These are phyloP conservation scores for Eilema depressum DNA, from an alignment of 2,888 invertebrate genomes.

Conservation along the genomic window DNA sequence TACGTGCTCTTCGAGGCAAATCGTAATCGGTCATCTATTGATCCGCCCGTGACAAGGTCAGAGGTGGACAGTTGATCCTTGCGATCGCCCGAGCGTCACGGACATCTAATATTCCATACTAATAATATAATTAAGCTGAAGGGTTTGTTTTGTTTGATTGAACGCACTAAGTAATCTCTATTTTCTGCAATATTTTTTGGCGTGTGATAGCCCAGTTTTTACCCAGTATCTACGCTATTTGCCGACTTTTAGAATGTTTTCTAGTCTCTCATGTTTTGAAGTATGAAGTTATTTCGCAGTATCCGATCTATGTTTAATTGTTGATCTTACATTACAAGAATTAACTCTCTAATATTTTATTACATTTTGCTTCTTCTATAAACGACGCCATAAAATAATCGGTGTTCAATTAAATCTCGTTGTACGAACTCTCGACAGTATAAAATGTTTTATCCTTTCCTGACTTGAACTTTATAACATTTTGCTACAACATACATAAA, in stretches of 20 bases:
- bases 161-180: no score
- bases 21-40: background rate
- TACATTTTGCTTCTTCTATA: background rate
- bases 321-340: no score
- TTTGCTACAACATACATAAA: background rate
- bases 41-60: background rate
- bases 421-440: background rate
- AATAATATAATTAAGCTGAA: no score
- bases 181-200: no score
- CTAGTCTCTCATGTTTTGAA: no score
- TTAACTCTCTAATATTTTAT: no score
- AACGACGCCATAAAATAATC: background rate
- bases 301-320: no score
- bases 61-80: background rate
- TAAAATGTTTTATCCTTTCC: constrained; percentile 7
- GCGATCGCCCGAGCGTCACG: background rate
- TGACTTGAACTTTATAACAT: background rate
- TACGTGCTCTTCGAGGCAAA: background rate
- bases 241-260: no score
- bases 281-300: no score
- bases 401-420: background rate
- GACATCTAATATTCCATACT: background rate
- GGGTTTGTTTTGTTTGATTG: no score
- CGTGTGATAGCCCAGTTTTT: no score
- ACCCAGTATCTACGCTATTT: no score